phyloP scores from a whole-genome alignment of 2,888 invertebrate genomes.

The Euzophera pinguis region DNA sequence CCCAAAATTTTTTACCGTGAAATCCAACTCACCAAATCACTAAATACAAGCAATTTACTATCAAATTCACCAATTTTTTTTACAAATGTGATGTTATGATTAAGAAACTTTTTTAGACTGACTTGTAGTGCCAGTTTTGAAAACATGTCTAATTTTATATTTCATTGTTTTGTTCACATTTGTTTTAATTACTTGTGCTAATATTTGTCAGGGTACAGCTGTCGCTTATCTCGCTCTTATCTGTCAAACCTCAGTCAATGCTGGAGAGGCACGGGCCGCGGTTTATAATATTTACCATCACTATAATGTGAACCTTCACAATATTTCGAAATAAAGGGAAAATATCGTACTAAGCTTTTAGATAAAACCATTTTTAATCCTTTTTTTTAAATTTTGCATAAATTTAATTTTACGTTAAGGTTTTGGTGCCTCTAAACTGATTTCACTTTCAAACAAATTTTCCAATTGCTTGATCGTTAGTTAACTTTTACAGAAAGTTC shows the following conservation, averaged over 20 bases:
- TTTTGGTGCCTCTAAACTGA: too few species aligned
- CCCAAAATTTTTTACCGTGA: too few species aligned
- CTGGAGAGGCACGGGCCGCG: slow-evolving; percentile 58
- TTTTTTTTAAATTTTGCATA: too few species aligned
- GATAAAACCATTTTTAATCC: neutral
- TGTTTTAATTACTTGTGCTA: slow-evolving; percentile 70
- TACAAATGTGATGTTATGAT: too few species aligned
- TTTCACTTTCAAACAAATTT: too few species aligned
- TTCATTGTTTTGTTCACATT: slow-evolving; percentile 18
- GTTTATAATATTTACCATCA: slow-evolving; percentile 30
- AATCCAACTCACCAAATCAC: too few species aligned
- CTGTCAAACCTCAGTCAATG: slow-evolving; percentile 79
- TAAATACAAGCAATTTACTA: too few species aligned
- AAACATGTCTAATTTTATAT: neutral
- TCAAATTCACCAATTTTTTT: too few species aligned
- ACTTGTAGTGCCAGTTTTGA: neutral
- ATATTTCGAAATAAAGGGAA: neutral
- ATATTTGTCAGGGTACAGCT: slow-evolving; percentile 66
- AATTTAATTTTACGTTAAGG: too few species aligned
- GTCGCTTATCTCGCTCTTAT: slow-evolving; percentile 71
- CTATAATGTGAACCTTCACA: slow-evolving; percentile 19
- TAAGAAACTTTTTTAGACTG: too few species aligned
- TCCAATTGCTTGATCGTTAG: too few species aligned
- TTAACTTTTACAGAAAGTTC: too few species aligned
- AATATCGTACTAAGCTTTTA: neutral